Percentiles rank a stretch among this genome's conserved stretches.
phyloP scores from a whole-genome alignment of 2,113 vertebrate species.

The Athene noctua region DNA sequence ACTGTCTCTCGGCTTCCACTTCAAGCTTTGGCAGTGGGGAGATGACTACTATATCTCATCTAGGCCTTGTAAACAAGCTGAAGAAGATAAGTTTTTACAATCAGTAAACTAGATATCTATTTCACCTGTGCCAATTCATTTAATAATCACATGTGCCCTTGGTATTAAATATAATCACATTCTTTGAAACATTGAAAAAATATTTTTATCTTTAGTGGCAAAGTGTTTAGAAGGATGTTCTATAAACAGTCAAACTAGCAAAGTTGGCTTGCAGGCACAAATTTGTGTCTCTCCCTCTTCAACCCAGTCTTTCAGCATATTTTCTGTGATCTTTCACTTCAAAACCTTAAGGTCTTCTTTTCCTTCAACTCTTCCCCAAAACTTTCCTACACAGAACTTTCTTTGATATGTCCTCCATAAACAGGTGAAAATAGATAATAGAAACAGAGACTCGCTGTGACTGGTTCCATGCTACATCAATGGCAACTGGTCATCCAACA shows the following conservation, averaged over 20 bases:
- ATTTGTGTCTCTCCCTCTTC: background rate
- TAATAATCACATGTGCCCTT: background rate
- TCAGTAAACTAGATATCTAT: background rate
- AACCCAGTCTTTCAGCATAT: background rate
- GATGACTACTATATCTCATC: background rate
- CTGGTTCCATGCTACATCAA: background rate
- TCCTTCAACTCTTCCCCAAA: background rate
- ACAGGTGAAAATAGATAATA: background rate
- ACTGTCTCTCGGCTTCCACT: background rate
- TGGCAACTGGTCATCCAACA: background rate
- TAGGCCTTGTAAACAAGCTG: background rate
- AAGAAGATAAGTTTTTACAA: background rate
- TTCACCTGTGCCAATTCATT: background rate
- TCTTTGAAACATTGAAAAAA: background rate
- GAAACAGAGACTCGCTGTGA: background rate
- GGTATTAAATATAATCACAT: background rate
- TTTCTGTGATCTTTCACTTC: background rate
- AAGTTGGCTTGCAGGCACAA: background rate
- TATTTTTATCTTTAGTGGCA: background rate
- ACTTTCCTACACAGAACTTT: background rate
- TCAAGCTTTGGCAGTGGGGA: background rate
- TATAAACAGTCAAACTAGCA: background rate
- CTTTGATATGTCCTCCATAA: background rate
- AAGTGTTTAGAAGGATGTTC: background rate
- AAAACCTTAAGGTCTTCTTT: background rate